Percentiles rank a stretch among this genome's conserved stretches.
Conservation (phyloP, 2,888 invertebrate genomes). For the Monochamus alternatus region DNA sequence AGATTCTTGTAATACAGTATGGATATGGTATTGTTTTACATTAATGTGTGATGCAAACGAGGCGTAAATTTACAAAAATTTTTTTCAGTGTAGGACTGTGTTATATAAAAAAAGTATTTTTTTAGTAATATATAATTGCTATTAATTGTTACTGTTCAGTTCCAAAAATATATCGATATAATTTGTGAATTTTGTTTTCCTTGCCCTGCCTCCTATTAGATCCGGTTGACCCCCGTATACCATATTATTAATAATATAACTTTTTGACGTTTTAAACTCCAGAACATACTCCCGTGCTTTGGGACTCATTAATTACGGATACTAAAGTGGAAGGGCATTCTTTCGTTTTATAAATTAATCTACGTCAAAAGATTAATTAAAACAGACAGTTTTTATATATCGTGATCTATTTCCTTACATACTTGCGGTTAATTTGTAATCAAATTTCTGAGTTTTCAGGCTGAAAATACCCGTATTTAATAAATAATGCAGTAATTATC, state of each 20-base stretch:
- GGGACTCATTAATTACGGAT: constrained; percentile 30
- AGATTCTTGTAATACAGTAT: too few species aligned
- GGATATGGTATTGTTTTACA: too few species aligned
- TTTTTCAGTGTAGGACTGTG: too few species aligned
- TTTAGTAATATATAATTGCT: too few species aligned
- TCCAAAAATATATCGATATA: too few species aligned
- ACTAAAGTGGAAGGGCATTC: constrained; percentile 27
- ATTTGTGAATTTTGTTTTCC: too few species aligned
- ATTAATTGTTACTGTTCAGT: too few species aligned
- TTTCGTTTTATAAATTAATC: constrained; percentile 35
- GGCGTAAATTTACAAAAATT: too few species aligned
- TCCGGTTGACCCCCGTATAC: neutral
- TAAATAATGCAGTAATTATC: neutral
- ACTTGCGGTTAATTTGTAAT: constrained; percentile 29
- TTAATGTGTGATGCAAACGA: too few species aligned
- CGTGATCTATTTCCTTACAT: constrained; percentile 25
- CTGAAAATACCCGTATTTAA: neutral
- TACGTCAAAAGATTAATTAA: constrained; percentile 28
- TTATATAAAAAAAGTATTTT: too few species aligned
- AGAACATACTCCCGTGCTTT: constrained; percentile 17
- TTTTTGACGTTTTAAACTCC: constrained; percentile 28
- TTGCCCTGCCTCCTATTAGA: too few species aligned
- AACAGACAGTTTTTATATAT: constrained; percentile 35
- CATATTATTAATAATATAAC: constrained; percentile 18
- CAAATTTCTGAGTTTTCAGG: constrained; percentile 16